Conservation (phyloP, 1,140 invertebrate species). For the Choristoneura fumiferana region DNA sequence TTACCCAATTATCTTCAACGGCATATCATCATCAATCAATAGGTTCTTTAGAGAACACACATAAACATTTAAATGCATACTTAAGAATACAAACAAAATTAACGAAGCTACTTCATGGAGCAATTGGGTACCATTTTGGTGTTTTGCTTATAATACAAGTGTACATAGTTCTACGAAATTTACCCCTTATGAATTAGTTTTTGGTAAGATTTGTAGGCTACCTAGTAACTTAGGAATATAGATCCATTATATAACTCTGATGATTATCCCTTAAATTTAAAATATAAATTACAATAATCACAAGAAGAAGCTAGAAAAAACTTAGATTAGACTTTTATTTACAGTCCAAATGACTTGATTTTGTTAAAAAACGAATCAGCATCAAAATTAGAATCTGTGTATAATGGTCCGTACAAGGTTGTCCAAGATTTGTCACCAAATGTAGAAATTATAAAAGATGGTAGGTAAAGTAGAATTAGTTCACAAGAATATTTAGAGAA, state of each 20-base stretch:
- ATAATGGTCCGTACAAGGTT: neutral
- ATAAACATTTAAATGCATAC: neutral
- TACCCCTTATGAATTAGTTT: too few species aligned
- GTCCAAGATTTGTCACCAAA: neutral
- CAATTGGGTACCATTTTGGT: neutral
- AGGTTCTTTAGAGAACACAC: too few species aligned
- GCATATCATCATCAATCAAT: too few species aligned
- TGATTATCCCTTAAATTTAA: neutral
- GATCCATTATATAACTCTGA: neutral
- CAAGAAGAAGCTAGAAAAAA: neutral
- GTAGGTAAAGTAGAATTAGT: neutral
- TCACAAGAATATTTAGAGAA: neutral
- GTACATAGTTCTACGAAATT: neutral
- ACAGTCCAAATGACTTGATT: neutral
- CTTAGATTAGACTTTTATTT: neutral
- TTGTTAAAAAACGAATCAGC: slow-evolving; percentile 1
- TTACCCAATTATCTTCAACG: too few species aligned
- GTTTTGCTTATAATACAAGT: too few species aligned
- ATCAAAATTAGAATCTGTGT: too few species aligned
- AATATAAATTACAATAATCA: neutral
- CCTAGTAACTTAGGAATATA: neutral
- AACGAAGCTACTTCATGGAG: neutral
- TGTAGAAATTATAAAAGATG: neutral
- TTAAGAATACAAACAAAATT: slow-evolving; percentile 3
- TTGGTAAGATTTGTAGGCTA: neutral